Evolutionary conservation across 1,140 invertebrate genomes (phyloP).

Genomic region (Sitobion miscanthi): DNA sequence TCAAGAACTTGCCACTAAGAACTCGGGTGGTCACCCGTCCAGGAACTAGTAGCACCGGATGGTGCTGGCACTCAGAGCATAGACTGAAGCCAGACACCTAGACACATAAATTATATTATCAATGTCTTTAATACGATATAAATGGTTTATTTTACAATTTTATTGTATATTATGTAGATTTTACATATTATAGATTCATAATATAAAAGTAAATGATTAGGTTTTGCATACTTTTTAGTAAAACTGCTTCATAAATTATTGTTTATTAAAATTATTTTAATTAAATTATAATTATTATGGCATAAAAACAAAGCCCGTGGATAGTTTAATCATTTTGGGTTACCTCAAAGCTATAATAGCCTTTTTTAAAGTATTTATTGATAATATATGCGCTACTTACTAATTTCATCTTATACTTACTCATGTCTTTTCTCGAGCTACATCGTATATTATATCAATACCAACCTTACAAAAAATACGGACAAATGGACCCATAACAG

Average conservation of each 20-base stretch:
- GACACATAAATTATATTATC: too few relatives aligned
- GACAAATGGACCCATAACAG: neutral
- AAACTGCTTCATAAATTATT: neutral
- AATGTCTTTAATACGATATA: too few relatives aligned
- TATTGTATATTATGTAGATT: neutral
- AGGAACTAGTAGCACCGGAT: too few relatives aligned
- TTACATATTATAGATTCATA: neutral
- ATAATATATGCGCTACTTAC: neutral
- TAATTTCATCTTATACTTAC: neutral
- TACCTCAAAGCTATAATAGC: neutral
- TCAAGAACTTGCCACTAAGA: too few relatives aligned
- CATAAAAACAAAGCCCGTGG: neutral
- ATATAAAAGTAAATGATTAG: neutral
- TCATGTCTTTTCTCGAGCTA: neutral
- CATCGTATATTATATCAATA: neutral
- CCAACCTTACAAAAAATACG: too few relatives aligned
- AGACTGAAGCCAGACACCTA: too few relatives aligned
- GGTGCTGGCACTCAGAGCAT: too few relatives aligned
- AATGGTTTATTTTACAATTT: neutral
- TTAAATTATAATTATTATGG: neutral
- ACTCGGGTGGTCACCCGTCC: too few relatives aligned
- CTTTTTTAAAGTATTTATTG: neutral
- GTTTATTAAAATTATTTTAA: neutral
- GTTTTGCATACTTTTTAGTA: neutral
- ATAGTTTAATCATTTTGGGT: neutral